These are phyloP conservation scores for Cryptops parisi DNA, from an alignment of 2,888 invertebrate genomes.

Conservation along the genomic window DNA sequence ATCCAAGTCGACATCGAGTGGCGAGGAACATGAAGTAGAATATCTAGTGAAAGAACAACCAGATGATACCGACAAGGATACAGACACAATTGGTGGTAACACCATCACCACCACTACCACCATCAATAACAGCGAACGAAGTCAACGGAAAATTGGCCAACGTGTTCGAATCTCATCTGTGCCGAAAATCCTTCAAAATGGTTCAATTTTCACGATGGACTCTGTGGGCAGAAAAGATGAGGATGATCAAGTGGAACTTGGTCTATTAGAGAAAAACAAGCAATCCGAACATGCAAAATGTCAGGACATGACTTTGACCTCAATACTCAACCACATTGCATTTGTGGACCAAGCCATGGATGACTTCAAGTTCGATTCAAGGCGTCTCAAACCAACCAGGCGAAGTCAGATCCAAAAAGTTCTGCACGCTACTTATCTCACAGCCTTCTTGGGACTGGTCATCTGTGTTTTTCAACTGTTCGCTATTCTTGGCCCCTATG, in stretches of 20 bases:
- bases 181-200: constrained; percentile 5
- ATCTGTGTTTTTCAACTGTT: constrained; percentile 38
- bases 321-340: constrained; percentile 41
- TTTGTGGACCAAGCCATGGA: constrained; percentile 37
- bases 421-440: constrained; percentile 36
- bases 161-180: constrained; percentile 3
- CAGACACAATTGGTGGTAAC: no score
- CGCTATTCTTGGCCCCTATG: constrained; percentile 40
- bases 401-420: constrained; percentile 36
- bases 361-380: constrained; percentile 23
- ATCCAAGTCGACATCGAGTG: no score
- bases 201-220: not conserved
- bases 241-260: constrained; percentile 14
- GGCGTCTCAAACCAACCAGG: constrained; percentile 18
- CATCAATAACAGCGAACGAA: not conserved
- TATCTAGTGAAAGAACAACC: no score
- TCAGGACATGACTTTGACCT: constrained; percentile 29
- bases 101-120: no score
- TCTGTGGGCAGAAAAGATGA: not conserved
- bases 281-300: not conserved
- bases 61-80: no score
- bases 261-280: not conserved
- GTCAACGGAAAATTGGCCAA: not conserved
- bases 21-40: no score
- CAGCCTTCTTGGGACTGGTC: constrained; percentile 35